Evolutionary conservation across 2,113 vertebrate genomes (phyloP).

Genomic region (Anseranas semipalmata): DNA sequence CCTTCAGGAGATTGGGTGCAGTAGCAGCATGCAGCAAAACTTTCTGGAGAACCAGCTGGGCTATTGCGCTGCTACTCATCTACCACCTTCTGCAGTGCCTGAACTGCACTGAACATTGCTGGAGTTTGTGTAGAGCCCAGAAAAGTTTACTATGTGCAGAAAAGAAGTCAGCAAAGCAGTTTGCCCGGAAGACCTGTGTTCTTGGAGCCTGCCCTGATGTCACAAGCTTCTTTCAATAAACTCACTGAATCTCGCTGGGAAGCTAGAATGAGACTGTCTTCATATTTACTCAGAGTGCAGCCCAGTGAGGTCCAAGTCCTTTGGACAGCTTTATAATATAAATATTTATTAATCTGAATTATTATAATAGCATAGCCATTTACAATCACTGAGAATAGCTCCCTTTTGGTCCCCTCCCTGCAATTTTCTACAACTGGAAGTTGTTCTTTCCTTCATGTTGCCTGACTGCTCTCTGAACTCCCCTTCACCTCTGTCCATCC

Average conservation of each 20-base stretch:
- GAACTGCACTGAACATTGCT: not conserved
- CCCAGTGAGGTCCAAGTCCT: not conserved
- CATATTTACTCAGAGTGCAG: not conserved
- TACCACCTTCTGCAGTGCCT: not conserved
- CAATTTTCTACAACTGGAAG: constrained; percentile 58
- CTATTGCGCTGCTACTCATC: not conserved
- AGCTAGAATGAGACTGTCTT: not conserved
- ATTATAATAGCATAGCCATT: constrained; percentile 16
- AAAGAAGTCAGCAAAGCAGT: not conserved
- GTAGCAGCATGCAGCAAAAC: not conserved
- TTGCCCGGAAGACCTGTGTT: not conserved
- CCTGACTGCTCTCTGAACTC: constrained; percentile 46
- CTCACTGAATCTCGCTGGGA: not conserved
- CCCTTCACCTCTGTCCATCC: constrained; percentile 27
- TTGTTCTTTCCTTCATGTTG: constrained; percentile 40
- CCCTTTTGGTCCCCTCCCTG: constrained; percentile 52
- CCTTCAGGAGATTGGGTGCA: not conserved
- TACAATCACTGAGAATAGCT: constrained; percentile 42
- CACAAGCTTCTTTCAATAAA: not conserved
- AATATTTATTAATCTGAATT: constrained; percentile 50
- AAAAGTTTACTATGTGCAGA: not conserved
- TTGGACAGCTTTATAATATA: constrained; percentile 12
- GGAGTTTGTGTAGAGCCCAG: not conserved
- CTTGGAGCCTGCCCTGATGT: not conserved
- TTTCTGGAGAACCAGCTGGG: not conserved